Evolutionary conservation across 2,888 invertebrate genomes (phyloP), one percentile per base, ranked within the genome.

Genomic region (Caenorhabditis becei): DNA sequence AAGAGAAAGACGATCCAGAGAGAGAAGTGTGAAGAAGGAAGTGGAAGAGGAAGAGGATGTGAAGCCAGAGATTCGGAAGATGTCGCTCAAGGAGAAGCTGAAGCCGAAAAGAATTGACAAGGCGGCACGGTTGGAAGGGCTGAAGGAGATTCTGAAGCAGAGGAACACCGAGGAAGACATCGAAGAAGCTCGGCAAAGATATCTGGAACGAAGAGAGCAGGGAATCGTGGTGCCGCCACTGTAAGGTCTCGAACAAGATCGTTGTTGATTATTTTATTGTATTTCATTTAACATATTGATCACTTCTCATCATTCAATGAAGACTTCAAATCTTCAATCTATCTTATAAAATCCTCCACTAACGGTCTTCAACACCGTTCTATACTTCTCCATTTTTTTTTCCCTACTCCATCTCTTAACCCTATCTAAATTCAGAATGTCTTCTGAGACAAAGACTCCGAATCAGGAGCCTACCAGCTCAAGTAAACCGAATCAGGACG

Each of bases 261-360:
- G 69, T 44, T 83, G 47, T 77, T 84, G 82, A 72, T 95, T 96
- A 0, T 51, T 28, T 41, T 61, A 37, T 37, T 24, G 47, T 44
- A 28, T 54, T 28, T 26, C 16, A 20, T 51, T 51, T 23, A 51
- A 24, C 49, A 20, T 23, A 5, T 44, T n/a, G 44, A 3, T 44
- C 44, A n/a, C n/a, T 16, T 44, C 44, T 61, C 32, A 32, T 32
- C 10, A 32, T 32, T 10, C 4, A n/a, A n/a, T n/a, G n/a, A n/a
- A n/a, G n/a, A n/a, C n/a, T n/a, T n/a, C n/a, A n/a, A n/a, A n/a
- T n/a, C n/a, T n/a, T n/a, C n/a, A n/a, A n/a, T n/a, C n/a, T n/a
- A n/a, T n/a, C n/a, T n/a, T n/a, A n/a, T n/a, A n/a, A n/a, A n/a
- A n/a, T n/a, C n/a, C n/a, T n/a, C n/a, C n/a, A n/a, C n/a, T 24